phyloP scores from a whole-genome alignment of 1,140 invertebrate species.

The Drosophila aff. region DNA sequence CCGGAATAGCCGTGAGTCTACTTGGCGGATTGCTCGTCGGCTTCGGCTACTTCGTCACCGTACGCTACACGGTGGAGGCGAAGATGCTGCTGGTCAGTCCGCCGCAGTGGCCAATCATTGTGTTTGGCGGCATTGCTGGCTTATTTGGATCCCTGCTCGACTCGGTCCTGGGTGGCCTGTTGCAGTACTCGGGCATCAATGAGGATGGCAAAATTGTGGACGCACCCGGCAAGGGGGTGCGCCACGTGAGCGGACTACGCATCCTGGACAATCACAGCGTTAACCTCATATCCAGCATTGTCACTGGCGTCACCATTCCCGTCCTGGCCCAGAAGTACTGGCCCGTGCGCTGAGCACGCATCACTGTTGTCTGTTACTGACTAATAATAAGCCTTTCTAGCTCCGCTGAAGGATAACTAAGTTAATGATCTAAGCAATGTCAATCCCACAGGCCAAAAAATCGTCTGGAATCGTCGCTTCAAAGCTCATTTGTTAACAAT shows the following conservation, averaged over 20 bases:
- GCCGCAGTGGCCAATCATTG: slow-evolving; percentile 93
- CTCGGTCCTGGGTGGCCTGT: slow-evolving; percentile 92
- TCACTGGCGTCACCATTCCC: slow-evolving; percentile 91
- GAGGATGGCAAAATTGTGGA: slow-evolving; percentile 91
- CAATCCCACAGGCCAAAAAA: neutral
- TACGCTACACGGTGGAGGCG: slow-evolving; percentile 88
- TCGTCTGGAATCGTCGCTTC: neutral
- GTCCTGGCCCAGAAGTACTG: slow-evolving; percentile 89
- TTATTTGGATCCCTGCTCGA: slow-evolving; percentile 93
- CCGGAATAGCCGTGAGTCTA: slow-evolving; percentile 90
- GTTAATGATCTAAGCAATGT: neutral
- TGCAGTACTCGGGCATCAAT: slow-evolving; percentile 94
- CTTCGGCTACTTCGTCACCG: slow-evolving; percentile 89
- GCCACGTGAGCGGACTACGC: slow-evolving; percentile 91
- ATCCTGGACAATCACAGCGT: slow-evolving; percentile 96
- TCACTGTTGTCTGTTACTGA: neutral
- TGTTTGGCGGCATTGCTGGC: slow-evolving; percentile 90
- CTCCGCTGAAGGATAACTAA: neutral
- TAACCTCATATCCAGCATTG: slow-evolving; percentile 93
- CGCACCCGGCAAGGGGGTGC: slow-evolving; percentile 89
- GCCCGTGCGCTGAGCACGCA: slow-evolving; percentile 82
- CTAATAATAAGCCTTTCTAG: neutral
- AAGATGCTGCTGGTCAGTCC: slow-evolving; percentile 87
- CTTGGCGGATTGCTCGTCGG: slow-evolving; percentile 92
- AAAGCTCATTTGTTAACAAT: slow-evolving; percentile 2